Evolutionary conservation across 2,888 invertebrate genomes (phyloP), one percentile per base, ranked within the genome.

Genomic region (Bhutanitis thaidina): DNA sequence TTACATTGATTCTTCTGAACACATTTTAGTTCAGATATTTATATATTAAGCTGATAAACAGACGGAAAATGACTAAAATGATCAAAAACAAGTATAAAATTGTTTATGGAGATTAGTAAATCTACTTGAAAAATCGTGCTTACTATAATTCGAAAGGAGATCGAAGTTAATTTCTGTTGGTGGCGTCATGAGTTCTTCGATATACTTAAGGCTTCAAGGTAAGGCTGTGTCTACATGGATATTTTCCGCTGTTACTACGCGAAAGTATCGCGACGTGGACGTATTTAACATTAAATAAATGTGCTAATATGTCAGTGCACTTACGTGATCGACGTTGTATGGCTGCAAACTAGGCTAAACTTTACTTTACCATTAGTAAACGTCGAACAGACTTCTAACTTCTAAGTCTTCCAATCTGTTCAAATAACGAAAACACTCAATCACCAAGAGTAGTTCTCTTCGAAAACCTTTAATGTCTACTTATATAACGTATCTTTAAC

Each of bases 301-400:
- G 36, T 36, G 29, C 40, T 10, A 49, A 8, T 36, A 41, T 49
- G 30, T 36, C 35, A 35, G 5, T 14, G 13, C 10, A 29, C 39
- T 39, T 34, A 44, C 34, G 44, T 32, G 37, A 39, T 15, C n/a
- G 44, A 32, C 15, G n/a, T 44, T 50, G 14, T 50, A 50, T 7
- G 50, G 50, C 43, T 50, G 50, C 50, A 27, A 34, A 39, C 44
- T 34, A 44, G 38, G 43, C 50, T 44, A 44, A 50, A 27, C 14
- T 12, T 13, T n/a, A n/a, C n/a, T n/a, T n/a, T n/a, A n/a, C n/a
- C n/a, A 14, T 4, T 25, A 13, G 16, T 44, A 35, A 39, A 43
- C 25, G 39, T 13, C 15, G 32, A 40, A 44, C 25, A 50, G 39
- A n/a, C n/a, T n/a, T n/a, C n/a, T n/a, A 3, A 50, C 43, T 50